These are phyloP conservation scores for Hippasteria phrygiana DNA, from an alignment of 53 echinoderm and acorn worm species.

Conservation along the genomic window DNA sequence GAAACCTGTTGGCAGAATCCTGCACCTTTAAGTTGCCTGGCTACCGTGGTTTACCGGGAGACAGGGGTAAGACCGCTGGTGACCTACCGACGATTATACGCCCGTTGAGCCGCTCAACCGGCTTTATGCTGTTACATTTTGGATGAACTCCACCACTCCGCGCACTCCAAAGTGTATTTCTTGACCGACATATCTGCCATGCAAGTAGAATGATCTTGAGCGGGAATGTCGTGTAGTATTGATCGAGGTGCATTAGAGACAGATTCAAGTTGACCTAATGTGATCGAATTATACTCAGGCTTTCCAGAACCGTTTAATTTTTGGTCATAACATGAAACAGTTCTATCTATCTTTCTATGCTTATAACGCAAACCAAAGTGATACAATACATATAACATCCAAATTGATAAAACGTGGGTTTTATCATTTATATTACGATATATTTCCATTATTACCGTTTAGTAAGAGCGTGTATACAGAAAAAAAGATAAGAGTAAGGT, in stretches of 20 bases:
- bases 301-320: conserved; percentile 15
- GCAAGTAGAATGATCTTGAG: conserved; percentile 32
- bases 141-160: background rate
- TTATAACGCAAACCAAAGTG: too few relatives aligned
- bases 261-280: conserved; percentile 16
- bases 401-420: too few relatives aligned
- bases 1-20: too few relatives aligned
- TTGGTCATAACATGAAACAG: background rate
- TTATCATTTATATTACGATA: too few relatives aligned
- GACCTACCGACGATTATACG: background rate
- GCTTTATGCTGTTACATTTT: background rate
- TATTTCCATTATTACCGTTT: too few relatives aligned
- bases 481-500: too few relatives aligned
- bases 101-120: too few relatives aligned
- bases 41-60: too few relatives aligned
- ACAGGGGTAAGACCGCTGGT: too few relatives aligned
- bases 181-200: conserved; percentile 42
- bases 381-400: too few relatives aligned
- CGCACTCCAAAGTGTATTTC: conserved; percentile 29
- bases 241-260: conserved; percentile 51
- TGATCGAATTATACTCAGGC: conserved; percentile 41
- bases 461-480: too few relatives aligned
- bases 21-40: too few relatives aligned
- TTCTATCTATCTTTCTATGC: background rate
- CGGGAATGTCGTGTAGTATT: conserved; percentile 38